These are phyloP conservation scores for Timema cristinae DNA, from an alignment of 2,888 invertebrate species.

Conservation along the genomic window DNA sequence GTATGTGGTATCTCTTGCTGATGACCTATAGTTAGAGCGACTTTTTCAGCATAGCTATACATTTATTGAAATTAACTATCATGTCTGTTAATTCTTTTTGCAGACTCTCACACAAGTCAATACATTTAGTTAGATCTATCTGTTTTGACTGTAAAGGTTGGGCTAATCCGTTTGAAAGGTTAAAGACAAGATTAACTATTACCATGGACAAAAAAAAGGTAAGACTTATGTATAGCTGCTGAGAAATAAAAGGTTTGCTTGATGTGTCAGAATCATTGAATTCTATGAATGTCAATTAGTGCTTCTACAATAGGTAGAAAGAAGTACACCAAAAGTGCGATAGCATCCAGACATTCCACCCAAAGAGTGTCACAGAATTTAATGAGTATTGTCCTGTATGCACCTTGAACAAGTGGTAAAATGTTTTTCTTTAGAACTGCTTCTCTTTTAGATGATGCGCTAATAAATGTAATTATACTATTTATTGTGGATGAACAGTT, in stretches of 20 bases:
- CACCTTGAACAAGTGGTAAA: not conserved
- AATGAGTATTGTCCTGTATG: not conserved
- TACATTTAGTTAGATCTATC: slow-evolving; percentile 7
- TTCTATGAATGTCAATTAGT: not conserved
- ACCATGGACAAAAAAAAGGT: not conserved
- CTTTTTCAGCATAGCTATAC: not conserved
- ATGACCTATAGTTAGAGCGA: not conserved
- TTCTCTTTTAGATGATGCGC: not conserved
- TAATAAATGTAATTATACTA: slow-evolving; percentile 5
- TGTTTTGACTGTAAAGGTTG: slow-evolving; percentile 5
- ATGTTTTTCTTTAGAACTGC: not conserved
- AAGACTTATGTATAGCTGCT: not conserved
- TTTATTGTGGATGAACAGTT: slow-evolving; percentile 11
- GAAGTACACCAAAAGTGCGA: too few species aligned
- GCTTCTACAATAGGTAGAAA: not conserved
- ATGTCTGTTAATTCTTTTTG: slow-evolving; percentile 4
- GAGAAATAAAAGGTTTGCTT: not conserved
- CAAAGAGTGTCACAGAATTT: not conserved
- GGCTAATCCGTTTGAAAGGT: slow-evolving; percentile 6
- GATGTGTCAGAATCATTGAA: slow-evolving; percentile 7
- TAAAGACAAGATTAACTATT: not conserved
- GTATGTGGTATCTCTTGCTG: not conserved
- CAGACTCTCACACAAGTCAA: slow-evolving; percentile 12
- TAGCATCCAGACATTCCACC: not conserved
- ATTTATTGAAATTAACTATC: slow-evolving; percentile 1